phyloP scores from a whole-genome alignment of 2,888 invertebrate species.

The Eulithis prunata region DNA sequence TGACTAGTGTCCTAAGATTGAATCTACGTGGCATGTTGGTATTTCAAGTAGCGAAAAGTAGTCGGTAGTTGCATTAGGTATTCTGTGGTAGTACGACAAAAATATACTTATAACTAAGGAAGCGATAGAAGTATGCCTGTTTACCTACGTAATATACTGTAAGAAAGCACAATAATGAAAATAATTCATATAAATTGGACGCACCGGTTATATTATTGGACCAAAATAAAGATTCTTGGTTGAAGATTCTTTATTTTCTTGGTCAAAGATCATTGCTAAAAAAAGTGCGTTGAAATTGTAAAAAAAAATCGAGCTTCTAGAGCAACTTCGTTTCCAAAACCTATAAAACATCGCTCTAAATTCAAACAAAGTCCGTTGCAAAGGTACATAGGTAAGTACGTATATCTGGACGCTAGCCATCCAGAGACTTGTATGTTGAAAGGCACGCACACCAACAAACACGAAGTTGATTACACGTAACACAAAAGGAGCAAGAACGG shows the following conservation, averaged over 20 bases:
- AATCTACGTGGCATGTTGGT: slow-evolving; percentile 2
- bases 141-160: neutral
- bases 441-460: slow-evolving; percentile 59
- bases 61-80: no score
- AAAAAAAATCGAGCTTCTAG: slow-evolving; percentile 28
- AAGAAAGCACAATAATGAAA: no score
- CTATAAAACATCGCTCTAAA: slow-evolving; percentile 42
- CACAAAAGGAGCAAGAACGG: slow-evolving; percentile 80
- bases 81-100: no score
- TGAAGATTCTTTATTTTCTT: no score
- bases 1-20: slow-evolving; percentile 22
- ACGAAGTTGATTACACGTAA: slow-evolving; percentile 60
- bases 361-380: slow-evolving; percentile 50
- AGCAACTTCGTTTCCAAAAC: slow-evolving; percentile 28
- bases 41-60: slow-evolving; percentile 11
- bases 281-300: neutral
- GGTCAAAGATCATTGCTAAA: neutral
- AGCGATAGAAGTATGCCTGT: neutral
- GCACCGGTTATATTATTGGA: no score
- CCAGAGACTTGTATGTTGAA: slow-evolving; percentile 54
- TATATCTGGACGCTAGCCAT: slow-evolving; percentile 40
- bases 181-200: no score
- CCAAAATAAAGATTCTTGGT: no score
- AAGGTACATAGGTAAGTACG: slow-evolving; percentile 22
- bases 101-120: neutral